A percentile compares a stretch with the other conserved stretches of the same genome.
phyloP scores from a whole-genome alignment of 2,888 invertebrate genomes.

The Syrista parreyssii region DNA sequence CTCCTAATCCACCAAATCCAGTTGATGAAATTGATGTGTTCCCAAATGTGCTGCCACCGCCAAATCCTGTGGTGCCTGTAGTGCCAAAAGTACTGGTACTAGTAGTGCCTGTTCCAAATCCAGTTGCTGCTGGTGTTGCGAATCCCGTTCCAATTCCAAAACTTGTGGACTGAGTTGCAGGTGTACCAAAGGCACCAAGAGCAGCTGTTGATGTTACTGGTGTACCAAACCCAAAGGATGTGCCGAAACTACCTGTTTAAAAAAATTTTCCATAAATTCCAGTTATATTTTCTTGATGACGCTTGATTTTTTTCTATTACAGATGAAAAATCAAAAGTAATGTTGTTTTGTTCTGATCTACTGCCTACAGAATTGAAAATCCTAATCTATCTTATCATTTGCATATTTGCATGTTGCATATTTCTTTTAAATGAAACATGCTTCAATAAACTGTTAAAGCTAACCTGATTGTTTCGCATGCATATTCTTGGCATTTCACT shows the following conservation, averaged over 20 bases:
- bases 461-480: no score
- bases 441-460: no score
- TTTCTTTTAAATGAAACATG: no score
- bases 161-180: constrained; percentile 53
- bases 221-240: constrained; percentile 64
- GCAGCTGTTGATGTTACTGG: constrained; percentile 68
- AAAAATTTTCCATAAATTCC: constrained; percentile 10
- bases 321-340: no score
- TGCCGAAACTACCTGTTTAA: constrained; percentile 66
- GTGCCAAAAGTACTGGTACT: constrained; percentile 52
- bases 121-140: constrained; percentile 67
- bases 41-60: constrained; percentile 47
- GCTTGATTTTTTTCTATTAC: not conserved
- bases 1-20: constrained; percentile 50
- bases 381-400: no score
- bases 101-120: constrained; percentile 61
- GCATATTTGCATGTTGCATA: no score
- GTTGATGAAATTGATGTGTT: constrained; percentile 46
- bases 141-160: constrained; percentile 68
- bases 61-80: constrained; percentile 60
- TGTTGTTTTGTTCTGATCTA: no score
- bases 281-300: not conserved
- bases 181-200: constrained; percentile 66
- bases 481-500: no score
- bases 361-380: no score